These are phyloP conservation scores for Halichoeres trimaculatus DNA, from an alignment of 2,113 vertebrate species.

Conservation along the genomic window DNA sequence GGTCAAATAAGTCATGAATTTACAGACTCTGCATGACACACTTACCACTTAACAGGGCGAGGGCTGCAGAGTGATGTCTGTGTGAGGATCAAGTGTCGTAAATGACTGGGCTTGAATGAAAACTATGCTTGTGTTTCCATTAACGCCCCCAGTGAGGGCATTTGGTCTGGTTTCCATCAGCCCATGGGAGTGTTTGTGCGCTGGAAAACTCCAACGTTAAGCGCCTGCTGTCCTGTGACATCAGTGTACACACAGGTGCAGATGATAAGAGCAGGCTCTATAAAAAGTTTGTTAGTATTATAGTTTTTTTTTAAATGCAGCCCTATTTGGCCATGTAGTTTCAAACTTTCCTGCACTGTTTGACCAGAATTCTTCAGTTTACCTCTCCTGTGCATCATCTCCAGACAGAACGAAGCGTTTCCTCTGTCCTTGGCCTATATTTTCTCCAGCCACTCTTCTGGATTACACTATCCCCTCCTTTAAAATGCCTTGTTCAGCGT, in stretches of 20 bases:
- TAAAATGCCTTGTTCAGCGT: conserved; percentile 69
- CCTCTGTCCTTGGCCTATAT: conserved; percentile 46
- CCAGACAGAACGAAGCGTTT: conserved; percentile 13
- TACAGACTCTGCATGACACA: conserved; percentile 36
- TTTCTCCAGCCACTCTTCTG: conserved; percentile 42
- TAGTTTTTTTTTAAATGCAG: background rate
- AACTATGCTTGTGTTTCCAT: conserved; percentile 30
- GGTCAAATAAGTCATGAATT: conserved; percentile 39
- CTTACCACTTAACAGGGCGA: conserved; percentile 43
- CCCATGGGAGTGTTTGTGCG: conserved; percentile 20
- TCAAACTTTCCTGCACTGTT: background rate
- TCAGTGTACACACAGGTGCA: conserved; percentile 41
- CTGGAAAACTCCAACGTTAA: conserved; percentile 26
- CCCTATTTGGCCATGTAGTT: background rate
- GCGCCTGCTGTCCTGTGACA: background rate
- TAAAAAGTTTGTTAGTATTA: background rate
- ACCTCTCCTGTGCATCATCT: conserved; percentile 6
- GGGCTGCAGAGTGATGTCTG: conserved; percentile 10
- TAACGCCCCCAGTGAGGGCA: conserved; percentile 15
- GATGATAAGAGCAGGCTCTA: conserved; percentile 3
- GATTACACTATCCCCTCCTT: conserved; percentile 63
- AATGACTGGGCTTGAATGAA: conserved; percentile 22
- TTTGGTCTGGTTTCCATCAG: conserved; percentile 49
- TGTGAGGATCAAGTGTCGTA: conserved; percentile 36
- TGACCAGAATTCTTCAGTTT: conserved; percentile 6